phyloP scores from a whole-genome alignment of 2,888 invertebrate genomes.

The Idaea dimidiata region DNA sequence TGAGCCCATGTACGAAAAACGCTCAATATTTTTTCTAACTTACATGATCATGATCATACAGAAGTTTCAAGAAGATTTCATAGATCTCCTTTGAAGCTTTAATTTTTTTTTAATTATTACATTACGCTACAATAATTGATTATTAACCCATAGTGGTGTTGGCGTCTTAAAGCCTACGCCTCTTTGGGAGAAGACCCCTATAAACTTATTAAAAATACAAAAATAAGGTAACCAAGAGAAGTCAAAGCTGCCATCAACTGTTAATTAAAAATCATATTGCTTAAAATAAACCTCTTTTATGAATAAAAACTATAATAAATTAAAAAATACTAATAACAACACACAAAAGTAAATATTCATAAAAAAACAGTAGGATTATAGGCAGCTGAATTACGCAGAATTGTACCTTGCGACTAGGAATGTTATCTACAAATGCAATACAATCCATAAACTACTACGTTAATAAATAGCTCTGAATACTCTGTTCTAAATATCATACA shows the following conservation, averaged over 20 bases:
- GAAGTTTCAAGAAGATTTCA: not conserved
- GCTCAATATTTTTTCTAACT: no score
- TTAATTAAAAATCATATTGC: not conserved
- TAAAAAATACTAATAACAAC: constrained; percentile 3
- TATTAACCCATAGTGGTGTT: not conserved
- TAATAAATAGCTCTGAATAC: constrained; percentile 8
- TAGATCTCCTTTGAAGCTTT: not conserved
- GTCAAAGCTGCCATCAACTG: not conserved
- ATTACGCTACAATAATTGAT: not conserved
- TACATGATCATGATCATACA: not conserved
- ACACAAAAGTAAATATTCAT: not conserved
- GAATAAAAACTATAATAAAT: not conserved
- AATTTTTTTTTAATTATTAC: constrained; percentile 5
- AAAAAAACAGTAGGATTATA: not conserved
- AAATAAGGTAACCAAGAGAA: not conserved
- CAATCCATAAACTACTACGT: constrained; percentile 10
- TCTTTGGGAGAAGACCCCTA: no score
- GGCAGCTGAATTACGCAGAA: constrained; percentile 5
- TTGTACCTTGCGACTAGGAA: constrained; percentile 48
- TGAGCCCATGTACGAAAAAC: no score
- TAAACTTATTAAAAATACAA: no score
- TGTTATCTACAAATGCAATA: constrained; percentile 52
- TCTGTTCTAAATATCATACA: constrained; percentile 20
- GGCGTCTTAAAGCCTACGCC: no score
- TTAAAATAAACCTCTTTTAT: no score